Evolutionary conservation across 2,888 invertebrate species (phyloP).

Genomic region (Zelleria hepariella): DNA sequence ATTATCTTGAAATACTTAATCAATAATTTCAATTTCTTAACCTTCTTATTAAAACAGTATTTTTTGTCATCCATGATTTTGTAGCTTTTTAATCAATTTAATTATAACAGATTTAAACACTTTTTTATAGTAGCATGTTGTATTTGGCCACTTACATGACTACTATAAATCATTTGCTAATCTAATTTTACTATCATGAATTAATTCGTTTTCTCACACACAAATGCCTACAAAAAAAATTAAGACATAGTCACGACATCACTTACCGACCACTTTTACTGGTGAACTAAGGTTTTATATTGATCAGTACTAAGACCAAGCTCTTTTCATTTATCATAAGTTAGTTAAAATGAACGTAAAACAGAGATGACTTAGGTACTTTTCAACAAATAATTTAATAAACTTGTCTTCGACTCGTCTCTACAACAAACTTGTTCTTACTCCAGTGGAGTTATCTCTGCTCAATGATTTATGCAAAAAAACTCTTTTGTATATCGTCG

Average conservation of each 20-base stretch:
- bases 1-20: no score
- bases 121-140: background rate
- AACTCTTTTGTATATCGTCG: conserved; percentile 19
- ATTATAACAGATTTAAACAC: background rate
- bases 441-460: conserved; percentile 14
- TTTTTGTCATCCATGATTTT: no score
- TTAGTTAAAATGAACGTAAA: background rate
- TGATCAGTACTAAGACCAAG: background rate
- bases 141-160: background rate
- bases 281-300: background rate
- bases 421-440: conserved; percentile 15
- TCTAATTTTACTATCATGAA: background rate
- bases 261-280: background rate
- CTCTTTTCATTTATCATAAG: background rate
- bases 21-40: no score
- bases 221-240: background rate
- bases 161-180: background rate
- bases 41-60: no score
- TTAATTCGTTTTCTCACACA: background rate
- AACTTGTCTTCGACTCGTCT: conserved; percentile 11
- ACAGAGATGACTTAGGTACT: background rate
- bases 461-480: conserved; percentile 20
- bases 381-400: conserved; percentile 6
- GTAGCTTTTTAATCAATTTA: background rate
- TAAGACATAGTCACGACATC: background rate